A percentile compares a stretch with the other conserved stretches of the same genome.
phyloP scores from a whole-genome alignment of 2,888 invertebrate species.

The Heliconius sara region DNA sequence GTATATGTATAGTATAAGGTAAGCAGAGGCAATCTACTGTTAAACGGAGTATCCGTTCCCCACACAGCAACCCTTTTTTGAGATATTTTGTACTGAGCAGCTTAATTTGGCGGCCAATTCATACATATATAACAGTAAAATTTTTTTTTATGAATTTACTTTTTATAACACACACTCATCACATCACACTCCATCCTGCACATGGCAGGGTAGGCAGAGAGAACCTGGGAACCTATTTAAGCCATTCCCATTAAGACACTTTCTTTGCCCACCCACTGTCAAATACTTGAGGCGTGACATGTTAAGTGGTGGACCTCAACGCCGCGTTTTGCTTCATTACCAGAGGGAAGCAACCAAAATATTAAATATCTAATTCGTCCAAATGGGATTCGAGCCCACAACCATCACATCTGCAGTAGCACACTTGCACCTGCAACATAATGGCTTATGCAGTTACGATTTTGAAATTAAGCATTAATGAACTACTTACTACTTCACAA shows the following conservation, averaged over 20 bases:
- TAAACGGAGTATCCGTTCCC: too few relatives aligned
- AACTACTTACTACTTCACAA: constrained; percentile 42
- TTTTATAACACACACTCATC: too few relatives aligned
- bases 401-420: neutral
- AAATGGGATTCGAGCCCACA: neutral
- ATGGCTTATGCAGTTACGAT: too few relatives aligned
- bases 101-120: neutral
- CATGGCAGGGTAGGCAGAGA: neutral
- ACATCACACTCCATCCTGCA: too few relatives aligned
- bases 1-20: neutral
- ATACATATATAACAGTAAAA: too few relatives aligned
- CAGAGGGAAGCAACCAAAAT: neutral
- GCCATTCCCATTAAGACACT: neutral
- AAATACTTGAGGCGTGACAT: neutral
- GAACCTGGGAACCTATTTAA: neutral
- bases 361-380: neutral
- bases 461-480: too few relatives aligned
- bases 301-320: neutral
- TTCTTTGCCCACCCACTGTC: neutral
- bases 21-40: neutral
- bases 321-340: neutral
- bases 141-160: too few relatives aligned
- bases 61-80: neutral
- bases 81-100: neutral
- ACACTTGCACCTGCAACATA: neutral